These are phyloP conservation scores for Dilophus febrilis DNA, from an alignment of 2,888 invertebrate genomes.

Conservation along the genomic window DNA sequence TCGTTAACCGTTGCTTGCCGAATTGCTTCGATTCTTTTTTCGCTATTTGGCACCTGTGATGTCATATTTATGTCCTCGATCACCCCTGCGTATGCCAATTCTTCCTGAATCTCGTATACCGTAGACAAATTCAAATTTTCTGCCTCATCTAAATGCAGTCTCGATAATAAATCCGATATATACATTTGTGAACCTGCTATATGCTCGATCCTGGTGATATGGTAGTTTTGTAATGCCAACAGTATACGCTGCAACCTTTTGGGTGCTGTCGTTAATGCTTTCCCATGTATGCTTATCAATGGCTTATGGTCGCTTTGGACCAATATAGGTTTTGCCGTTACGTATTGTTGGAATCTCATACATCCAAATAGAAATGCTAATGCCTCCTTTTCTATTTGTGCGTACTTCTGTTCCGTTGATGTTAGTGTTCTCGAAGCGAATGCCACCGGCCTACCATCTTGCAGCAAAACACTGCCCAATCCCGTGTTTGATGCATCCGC, in stretches of 20 bases:
- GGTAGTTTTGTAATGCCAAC: neutral
- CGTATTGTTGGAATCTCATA: constrained; percentile 11
- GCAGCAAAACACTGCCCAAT: constrained; percentile 4
- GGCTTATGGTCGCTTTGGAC: neutral
- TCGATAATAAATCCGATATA: no score
- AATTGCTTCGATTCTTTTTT: no score
- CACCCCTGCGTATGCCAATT: no score
- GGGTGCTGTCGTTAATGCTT: neutral
- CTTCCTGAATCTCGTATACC: no score
- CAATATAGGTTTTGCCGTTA: neutral
- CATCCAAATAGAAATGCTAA: constrained; percentile 8
- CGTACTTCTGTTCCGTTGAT: constrained; percentile 10
- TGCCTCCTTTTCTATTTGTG: constrained; percentile 12
- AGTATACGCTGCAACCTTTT: neutral
- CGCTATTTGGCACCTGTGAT: no score
- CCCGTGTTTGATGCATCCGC: neutral
- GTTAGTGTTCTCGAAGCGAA: constrained; percentile 5
- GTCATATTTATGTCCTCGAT: no score
- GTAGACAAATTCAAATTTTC: no score
- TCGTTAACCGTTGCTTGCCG: no score
- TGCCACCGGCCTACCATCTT: constrained; percentile 6
- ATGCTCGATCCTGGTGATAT: neutral
- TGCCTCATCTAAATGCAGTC: no score
- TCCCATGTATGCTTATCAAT: neutral
- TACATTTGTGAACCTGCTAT: neutral